Conservation (phyloP, 2,797 vertebrate species). For the Pipistrellus pipistrellus region DNA sequence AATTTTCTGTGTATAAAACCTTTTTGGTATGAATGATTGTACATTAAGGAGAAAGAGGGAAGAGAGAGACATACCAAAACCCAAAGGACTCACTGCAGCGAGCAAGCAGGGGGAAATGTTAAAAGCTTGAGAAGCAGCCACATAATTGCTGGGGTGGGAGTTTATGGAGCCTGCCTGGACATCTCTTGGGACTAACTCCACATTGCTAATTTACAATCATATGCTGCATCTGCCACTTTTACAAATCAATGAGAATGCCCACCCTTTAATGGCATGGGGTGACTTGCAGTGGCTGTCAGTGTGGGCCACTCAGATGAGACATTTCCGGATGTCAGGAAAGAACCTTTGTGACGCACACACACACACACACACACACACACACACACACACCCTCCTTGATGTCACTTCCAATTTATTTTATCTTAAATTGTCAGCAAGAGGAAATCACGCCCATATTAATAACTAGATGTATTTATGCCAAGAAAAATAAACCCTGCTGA, state of each 20-base stretch:
- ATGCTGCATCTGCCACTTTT: constrained; percentile 88
- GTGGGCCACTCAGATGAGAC: constrained; percentile 84
- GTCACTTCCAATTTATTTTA: constrained; percentile 90
- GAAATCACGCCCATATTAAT: constrained; percentile 88
- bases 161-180: constrained; percentile 68
- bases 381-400: constrained; percentile 80
- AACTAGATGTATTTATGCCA: constrained; percentile 87
- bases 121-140: constrained; percentile 52
- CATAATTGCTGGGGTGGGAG: neutral
- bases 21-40: neutral
- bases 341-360: constrained; percentile 86
- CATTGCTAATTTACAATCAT: constrained; percentile 87
- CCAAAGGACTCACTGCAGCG: constrained; percentile 25
- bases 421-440: constrained; percentile 89
- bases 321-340: constrained; percentile 87
- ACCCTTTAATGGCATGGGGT: constrained; percentile 84
- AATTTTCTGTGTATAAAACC: neutral
- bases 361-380: constrained; percentile 66
- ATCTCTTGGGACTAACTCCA: constrained; percentile 83
- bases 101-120: constrained; percentile 62
- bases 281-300: constrained; percentile 83
- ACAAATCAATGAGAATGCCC: constrained; percentile 87
- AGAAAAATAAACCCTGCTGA: constrained; percentile 88
- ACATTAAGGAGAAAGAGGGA: neutral
- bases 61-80: neutral